phyloP scores from a whole-genome alignment of 2,888 invertebrate genomes.

The Odiellus spinosus region DNA sequence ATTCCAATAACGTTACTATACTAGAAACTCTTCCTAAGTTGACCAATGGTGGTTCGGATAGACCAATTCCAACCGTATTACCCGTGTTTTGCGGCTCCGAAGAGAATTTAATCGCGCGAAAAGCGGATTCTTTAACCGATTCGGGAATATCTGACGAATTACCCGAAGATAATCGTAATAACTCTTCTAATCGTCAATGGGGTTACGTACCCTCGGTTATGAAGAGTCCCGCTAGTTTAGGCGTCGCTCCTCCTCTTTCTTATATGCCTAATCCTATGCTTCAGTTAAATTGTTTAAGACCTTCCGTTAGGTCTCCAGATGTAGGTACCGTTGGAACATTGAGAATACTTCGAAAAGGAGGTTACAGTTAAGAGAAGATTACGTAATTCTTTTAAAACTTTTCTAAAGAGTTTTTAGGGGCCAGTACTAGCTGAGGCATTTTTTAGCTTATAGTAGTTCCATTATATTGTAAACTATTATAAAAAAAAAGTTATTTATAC shows the following conservation, averaged over 20 bases:
- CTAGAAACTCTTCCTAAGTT: neutral
- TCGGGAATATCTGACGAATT: constrained; percentile 2
- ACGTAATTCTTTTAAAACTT: too few relatives aligned
- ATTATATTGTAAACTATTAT: too few relatives aligned
- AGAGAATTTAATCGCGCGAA: too few relatives aligned
- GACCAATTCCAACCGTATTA: neutral
- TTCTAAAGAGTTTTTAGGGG: too few relatives aligned
- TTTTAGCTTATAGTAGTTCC: too few relatives aligned
- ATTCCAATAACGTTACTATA: neutral
- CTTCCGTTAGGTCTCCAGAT: constrained; percentile 9
- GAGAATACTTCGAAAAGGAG: constrained; percentile 15
- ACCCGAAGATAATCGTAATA: too few relatives aligned
- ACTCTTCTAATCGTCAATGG: constrained; percentile 6
- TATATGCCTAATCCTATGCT: constrained; percentile 15
- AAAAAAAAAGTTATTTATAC: too few relatives aligned
- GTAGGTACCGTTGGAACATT: constrained; percentile 14
- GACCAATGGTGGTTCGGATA: neutral
- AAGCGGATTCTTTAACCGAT: constrained; percentile 1
- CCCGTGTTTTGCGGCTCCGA: neutral
- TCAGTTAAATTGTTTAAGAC: constrained; percentile 13
- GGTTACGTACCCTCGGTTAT: constrained; percentile 14
- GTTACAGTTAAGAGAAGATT: constrained; percentile 7
- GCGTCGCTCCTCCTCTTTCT: constrained; percentile 13
- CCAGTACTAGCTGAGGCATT: too few relatives aligned
- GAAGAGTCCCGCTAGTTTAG: constrained; percentile 12